Base-by-base conservation (phyloP, 2,797 vertebrate species). In the Micromesistius poutassou region DNA sequence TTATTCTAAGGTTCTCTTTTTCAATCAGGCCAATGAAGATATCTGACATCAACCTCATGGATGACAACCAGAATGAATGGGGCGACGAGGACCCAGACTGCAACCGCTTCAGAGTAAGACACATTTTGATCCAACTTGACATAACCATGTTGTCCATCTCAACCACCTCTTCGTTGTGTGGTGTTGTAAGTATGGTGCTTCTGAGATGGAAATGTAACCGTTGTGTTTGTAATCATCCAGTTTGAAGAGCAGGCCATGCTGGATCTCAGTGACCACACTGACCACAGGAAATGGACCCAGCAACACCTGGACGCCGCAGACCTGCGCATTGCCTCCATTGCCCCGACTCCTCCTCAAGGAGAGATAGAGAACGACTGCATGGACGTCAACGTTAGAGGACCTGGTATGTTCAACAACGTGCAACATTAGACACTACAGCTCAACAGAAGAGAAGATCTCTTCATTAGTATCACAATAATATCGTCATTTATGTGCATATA, bases 1-100 rank as follows among this genome's bases (percentile, higher is more conserved):
- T 75, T 10, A 31, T 66, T 50, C 85, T 77, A 88, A 76, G 28
- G 14, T 38, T 42, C 25, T 19, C 71, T 40, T 80, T 79, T 84
- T 79, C n/a, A 46, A 80, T 84, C 81, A 93, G 93, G 71, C 91
- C 97, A 10, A 94, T 99, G 91, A 98, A 99, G 89, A 97, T 95
- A 80, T 92, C 96, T 0, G 97, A 99, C 0, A 96, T 97, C 55
- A 97, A 97, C 1, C 93, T 99, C 70, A 99, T 99, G 96, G 98
- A 99, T 13, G 97, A 99, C 92, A 97, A 96, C 90, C 97, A 99
- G 90, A 99, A 97, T 2, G 97, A 98, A 91, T 99, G 98, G 98
- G 96, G 92, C 0, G 97, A 97, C 0, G 97, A 98, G 75, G 97
- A 97, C 86, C 93, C 95, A 50, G 96, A 98, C 76, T 95, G 94